Base-by-base conservation (phyloP, 2,113 vertebrate species). In the Cyanocitta stelleri region DNA sequence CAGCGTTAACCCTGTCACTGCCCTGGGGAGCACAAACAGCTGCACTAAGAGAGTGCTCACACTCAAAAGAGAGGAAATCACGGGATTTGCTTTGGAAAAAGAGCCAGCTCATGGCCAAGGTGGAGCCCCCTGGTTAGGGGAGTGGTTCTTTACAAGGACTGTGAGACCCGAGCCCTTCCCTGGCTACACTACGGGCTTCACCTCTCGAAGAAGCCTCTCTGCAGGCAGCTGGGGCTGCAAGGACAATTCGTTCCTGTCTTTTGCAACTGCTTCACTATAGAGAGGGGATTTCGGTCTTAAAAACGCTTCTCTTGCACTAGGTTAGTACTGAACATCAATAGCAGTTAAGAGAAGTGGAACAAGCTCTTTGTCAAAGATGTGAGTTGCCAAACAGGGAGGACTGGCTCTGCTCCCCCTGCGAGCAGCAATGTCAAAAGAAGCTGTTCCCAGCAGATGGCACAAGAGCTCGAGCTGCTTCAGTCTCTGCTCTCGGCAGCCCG, bases 391-490 rank as follows among this genome's bases (percentile, higher is more conserved):
- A 6, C 48, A 24, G 13, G 48, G 51, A 68, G 44, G 33, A 43
- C 63, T 56, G 69, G 30, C 16, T 62, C 43, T 24, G 54, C 56
- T 58, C 29, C 18, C 58, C 4, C 9, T 35, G 58, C 23, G 13
- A 76, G 61, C 72, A 64, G 71, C 56, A 4, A 2, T 48, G 6
- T 14, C 41, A 3, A 13, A 58, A 22, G 7, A 13, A 24, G 44
- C 33, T 37, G 41, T 7, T 73, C 81, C 95, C 93, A 94, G 94
- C 81, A 96, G 96, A 73, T 69, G 88, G 90, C 89, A 75, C 52
- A 46, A 78, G 88, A 44, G 89, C 46, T 56, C 10, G 74, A 61
- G 69, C 78, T 26, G 66, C 82, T 80, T 11, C 48, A 8, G 2
- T 3, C 22, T 46, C 46, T 43, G 58, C 63, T 68, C 76, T 11